Conservation (phyloP, 2,113 vertebrate genomes). For the Zingel zingel region DNA sequence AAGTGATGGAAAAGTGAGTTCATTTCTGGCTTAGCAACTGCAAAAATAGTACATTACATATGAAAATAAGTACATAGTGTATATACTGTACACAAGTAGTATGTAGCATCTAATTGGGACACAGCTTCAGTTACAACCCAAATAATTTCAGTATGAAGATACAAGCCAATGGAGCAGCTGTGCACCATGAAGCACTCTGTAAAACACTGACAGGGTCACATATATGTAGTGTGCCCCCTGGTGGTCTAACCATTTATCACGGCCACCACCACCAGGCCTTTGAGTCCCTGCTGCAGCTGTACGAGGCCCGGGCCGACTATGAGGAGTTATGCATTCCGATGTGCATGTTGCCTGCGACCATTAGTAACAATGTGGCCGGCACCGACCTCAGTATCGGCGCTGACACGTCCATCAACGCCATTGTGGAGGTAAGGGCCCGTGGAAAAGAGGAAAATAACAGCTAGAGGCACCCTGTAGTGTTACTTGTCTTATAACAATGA, state of each 20-base stretch:
- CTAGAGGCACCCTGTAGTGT: neutral
- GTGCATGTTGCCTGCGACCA: conserved; percentile 91
- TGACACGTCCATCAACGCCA: conserved; percentile 90
- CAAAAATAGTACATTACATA: neutral
- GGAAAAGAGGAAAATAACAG: neutral
- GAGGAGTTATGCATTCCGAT: conserved; percentile 91
- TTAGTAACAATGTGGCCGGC: conserved; percentile 96
- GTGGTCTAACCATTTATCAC: conserved; percentile 75
- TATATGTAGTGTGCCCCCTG: conserved; percentile 36
- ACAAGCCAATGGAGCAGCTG: conserved; percentile 11
- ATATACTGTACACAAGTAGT: neutral
- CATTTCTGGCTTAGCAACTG: neutral
- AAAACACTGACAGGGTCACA: conserved; percentile 3
- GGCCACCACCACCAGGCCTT: conserved; percentile 86
- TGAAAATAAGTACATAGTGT: neutral
- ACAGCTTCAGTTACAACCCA: neutral
- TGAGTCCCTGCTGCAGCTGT: conserved; percentile 86
- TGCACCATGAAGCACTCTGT: conserved; percentile 31
- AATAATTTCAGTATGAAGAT: neutral
- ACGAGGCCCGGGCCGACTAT: conserved; percentile 81
- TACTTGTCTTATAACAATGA: neutral
- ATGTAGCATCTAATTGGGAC: neutral
- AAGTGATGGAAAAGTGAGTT: neutral
- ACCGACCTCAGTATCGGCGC: conserved; percentile 90
- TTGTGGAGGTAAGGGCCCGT: conserved; percentile 91